phyloP scores from a whole-genome alignment of 2,113 vertebrate species.

The Odocoileus virginianus region DNA sequence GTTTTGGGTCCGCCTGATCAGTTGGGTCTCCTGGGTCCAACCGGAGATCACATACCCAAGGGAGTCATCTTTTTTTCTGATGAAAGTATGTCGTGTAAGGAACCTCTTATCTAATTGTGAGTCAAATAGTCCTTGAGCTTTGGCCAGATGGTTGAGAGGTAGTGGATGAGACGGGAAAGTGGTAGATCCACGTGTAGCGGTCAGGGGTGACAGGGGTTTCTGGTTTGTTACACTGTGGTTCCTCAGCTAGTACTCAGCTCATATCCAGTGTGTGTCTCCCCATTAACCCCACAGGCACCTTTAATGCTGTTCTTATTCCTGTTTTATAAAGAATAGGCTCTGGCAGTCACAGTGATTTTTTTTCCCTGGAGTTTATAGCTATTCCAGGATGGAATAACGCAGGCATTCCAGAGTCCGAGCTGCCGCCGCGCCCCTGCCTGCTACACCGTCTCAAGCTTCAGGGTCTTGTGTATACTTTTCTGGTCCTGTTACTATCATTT shows the following conservation, averaged over 20 bases:
- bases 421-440: neutral
- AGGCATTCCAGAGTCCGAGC: fast-evolving
- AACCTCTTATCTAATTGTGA: neutral
- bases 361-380: no score
- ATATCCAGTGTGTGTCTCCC: neutral
- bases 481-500: neutral
- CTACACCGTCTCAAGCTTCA: fast-evolving
- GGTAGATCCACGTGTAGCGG: neutral
- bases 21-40: neutral
- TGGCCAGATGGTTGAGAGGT: neutral
- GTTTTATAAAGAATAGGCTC: neutral
- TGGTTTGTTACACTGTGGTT: fast-evolving
- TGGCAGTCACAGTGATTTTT: neutral
- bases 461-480: fast-evolving
- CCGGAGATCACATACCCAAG: fast-evolving
- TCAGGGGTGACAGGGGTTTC: neutral
- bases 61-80: neutral
- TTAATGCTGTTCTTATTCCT: neutral
- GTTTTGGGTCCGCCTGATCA: neutral
- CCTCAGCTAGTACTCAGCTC: no score
- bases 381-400: fast-evolving
- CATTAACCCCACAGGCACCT: neutral
- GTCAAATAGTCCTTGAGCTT: neutral
- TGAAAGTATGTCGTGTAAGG: neutral
- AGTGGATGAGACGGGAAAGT: neutral